Evolutionary conservation across 2,113 vertebrate genomes (phyloP).

Genomic region (Hipposideros armiger): DNA sequence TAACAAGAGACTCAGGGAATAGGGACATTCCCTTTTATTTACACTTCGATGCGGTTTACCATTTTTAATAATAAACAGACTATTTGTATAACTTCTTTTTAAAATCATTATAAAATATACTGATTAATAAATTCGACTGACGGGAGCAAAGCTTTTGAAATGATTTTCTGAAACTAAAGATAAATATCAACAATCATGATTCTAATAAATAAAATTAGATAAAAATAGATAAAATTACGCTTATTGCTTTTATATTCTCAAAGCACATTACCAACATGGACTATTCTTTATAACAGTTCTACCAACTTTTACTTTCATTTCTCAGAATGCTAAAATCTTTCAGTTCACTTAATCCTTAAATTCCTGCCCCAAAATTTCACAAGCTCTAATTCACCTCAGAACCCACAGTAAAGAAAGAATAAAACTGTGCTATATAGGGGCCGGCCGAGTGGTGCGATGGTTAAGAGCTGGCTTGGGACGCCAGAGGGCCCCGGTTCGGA

Average conservation of each 20-base stretch:
- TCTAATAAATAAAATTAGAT: neutral
- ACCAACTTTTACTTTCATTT: neutral
- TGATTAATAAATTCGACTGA: neutral
- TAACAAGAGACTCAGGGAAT: neutral
- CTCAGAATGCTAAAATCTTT: neutral
- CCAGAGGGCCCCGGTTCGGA: too few species aligned
- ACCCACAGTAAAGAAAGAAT: neutral
- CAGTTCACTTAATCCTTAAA: neutral
- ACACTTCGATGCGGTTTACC: neutral
- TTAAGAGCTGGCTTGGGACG: too few species aligned
- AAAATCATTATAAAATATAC: neutral
- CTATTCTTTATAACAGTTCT: neutral
- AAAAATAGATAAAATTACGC: neutral
- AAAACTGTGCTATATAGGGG: neutral
- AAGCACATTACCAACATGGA: neutral
- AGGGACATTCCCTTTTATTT: neutral
- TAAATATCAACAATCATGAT: neutral
- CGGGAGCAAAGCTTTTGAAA: neutral
- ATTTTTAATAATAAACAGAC: constrained; percentile 24
- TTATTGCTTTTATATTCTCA: neutral
- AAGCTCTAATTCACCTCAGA: neutral
- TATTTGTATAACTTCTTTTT: neutral
- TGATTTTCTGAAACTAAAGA: neutral
- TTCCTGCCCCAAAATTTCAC: neutral
- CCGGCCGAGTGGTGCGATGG: too few species aligned